Percentiles rank a stretch among this genome's conserved stretches.
Evolutionary conservation across 2,888 invertebrate species (phyloP).

Genomic region (Actias luna): DNA sequence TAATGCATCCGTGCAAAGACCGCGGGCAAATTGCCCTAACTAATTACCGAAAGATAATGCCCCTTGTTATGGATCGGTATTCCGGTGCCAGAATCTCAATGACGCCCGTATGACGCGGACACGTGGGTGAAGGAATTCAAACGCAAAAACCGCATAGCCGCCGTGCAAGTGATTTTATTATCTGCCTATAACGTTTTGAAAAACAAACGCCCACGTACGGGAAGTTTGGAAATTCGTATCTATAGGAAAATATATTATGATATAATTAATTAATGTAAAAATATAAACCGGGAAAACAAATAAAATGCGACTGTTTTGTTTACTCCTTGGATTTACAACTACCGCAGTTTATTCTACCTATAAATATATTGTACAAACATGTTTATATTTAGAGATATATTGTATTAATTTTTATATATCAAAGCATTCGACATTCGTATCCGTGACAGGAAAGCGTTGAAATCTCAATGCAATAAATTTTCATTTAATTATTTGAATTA

Average conservation of each 20-base stretch:
- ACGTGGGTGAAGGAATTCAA: slow-evolving; percentile 16
- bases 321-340: neutral
- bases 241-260: neutral
- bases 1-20: slow-evolving; percentile 12
- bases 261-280: neutral
- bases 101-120: slow-evolving; percentile 23
- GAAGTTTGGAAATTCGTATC: neutral
- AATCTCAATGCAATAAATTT: too few relatives aligned
- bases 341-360: too few relatives aligned
- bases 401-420: too few relatives aligned
- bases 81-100: slow-evolving; percentile 9
- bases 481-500: too few relatives aligned
- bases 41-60: slow-evolving; percentile 37
- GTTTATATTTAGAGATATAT: too few relatives aligned
- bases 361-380: too few relatives aligned
- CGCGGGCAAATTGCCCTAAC: slow-evolving; percentile 36
- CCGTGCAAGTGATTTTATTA: slow-evolving; percentile 11
- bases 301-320: neutral
- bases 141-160: slow-evolving; percentile 13
- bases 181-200: neutral
- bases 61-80: slow-evolving; percentile 19
- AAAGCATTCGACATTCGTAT: too few relatives aligned
- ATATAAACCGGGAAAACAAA: neutral
- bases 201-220: neutral
- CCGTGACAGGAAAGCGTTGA: too few relatives aligned